These are phyloP conservation scores for Serripes groenlandicus DNA, from an alignment of 2,888 invertebrate genomes.

Conservation along the genomic window DNA sequence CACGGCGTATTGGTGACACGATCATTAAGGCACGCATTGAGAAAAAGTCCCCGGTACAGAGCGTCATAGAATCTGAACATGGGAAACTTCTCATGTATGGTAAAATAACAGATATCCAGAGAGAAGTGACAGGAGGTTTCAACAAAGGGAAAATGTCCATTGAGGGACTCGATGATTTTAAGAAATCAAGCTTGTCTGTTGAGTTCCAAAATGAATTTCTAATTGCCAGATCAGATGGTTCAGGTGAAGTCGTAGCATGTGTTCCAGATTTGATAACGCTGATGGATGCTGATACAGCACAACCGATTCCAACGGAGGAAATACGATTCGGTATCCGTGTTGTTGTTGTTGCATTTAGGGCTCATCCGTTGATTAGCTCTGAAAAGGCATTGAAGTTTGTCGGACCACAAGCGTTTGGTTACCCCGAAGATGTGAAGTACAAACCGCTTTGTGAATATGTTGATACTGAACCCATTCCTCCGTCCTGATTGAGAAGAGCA, in stretches of 20 bases:
- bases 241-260: constrained; percentile 69
- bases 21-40: constrained; percentile 74
- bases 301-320: constrained; percentile 81
- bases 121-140: constrained; percentile 80
- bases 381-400: constrained; percentile 75
- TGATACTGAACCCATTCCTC: constrained; percentile 52
- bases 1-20: constrained; percentile 81
- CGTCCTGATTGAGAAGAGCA: constrained; percentile 30
- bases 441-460: constrained; percentile 58
- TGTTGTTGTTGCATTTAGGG: constrained; percentile 77
- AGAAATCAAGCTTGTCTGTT: constrained; percentile 63
- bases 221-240: constrained; percentile 63
- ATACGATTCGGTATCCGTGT: constrained; percentile 82
- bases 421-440: constrained; percentile 65
- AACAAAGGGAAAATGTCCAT: constrained; percentile 75
- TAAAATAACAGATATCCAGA: constrained; percentile 77
- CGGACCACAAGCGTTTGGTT: constrained; percentile 81
- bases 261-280: constrained; percentile 82
- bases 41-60: constrained; percentile 75
- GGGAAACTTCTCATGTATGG: constrained; percentile 76
- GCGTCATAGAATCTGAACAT: constrained; percentile 70
- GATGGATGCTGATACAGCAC: constrained; percentile 80
- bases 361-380: constrained; percentile 69
- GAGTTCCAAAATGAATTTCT: constrained; percentile 85
- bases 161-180: constrained; percentile 67